Evolutionary conservation across 2,888 invertebrate species (phyloP).

Genomic region (Papilio protenor): DNA sequence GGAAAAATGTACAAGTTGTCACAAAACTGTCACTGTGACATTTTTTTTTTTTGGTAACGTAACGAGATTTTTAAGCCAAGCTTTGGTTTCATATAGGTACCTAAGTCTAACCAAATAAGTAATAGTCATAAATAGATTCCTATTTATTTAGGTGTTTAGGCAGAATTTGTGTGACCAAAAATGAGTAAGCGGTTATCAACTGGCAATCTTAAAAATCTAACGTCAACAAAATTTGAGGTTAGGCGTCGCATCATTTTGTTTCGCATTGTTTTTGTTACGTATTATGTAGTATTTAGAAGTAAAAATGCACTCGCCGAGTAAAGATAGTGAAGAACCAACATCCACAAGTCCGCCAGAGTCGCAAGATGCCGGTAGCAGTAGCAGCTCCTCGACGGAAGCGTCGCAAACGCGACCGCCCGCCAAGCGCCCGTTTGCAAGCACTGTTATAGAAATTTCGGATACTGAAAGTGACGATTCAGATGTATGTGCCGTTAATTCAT

Average conservation of each 20-base stretch:
- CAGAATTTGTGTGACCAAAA: neutral
- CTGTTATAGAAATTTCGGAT: slow-evolving; percentile 79
- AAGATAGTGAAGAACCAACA: slow-evolving; percentile 71
- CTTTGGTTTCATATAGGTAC: too few species aligned
- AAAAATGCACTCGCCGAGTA: slow-evolving; percentile 76
- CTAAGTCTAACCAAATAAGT: too few species aligned
- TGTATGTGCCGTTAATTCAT: slow-evolving; percentile 79
- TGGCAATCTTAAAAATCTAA: slow-evolving; percentile 52
- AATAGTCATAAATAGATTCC: too few species aligned
- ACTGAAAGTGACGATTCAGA: slow-evolving; percentile 82
- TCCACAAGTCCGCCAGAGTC: slow-evolving; percentile 60
- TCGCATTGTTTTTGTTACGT: slow-evolving; percentile 70
- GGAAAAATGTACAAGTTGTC: neutral
- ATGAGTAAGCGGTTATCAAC: slow-evolving; percentile 13
- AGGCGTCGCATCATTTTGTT: slow-evolving; percentile 76
- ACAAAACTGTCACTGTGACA: neutral
- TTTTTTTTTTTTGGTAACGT: neutral
- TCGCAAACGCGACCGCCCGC: slow-evolving; percentile 64
- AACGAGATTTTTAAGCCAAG: neutral
- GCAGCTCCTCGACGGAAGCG: slow-evolving; percentile 54
- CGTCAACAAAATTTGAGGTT: slow-evolving; percentile 77
- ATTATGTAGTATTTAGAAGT: slow-evolving; percentile 74
- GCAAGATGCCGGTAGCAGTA: slow-evolving; percentile 54
- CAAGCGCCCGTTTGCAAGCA: slow-evolving; percentile 70
- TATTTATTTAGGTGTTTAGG: too few species aligned